These are phyloP conservation scores for Lithophane ornitopus DNA, from an alignment of 2,888 invertebrate genomes.

Conservation along the genomic window DNA sequence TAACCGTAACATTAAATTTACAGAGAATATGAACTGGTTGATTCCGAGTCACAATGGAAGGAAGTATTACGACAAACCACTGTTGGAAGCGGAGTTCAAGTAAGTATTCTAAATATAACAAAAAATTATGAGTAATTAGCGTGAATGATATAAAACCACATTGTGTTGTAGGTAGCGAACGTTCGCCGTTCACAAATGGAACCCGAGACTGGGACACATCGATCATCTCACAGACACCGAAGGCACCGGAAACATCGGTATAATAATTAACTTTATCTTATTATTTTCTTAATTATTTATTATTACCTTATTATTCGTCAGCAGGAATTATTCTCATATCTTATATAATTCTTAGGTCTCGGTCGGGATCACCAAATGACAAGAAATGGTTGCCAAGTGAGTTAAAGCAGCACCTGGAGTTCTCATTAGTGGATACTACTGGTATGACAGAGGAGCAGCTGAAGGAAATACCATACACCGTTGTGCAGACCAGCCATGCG, in stretches of 20 bases:
- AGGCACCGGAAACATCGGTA: conserved; percentile 92
- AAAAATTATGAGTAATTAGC: neutral
- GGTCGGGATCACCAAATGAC: conserved; percentile 93
- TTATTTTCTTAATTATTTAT: conserved; percentile 4
- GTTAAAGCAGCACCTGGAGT: conserved; percentile 96
- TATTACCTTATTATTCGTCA: neutral
- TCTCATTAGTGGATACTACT: conserved; percentile 96
- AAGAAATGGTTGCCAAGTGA: conserved; percentile 94
- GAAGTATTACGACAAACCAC: conserved; percentile 95
- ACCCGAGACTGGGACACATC: conserved; percentile 88
- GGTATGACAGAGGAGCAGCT: conserved; percentile 97
- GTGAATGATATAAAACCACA: conserved; percentile 19
- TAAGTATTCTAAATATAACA: conserved; percentile 66
- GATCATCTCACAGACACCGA: conserved; percentile 91
- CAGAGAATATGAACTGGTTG: conserved; percentile 94
- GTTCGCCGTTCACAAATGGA: conserved; percentile 91
- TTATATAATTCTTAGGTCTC: conserved; percentile 76
- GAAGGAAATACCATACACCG: conserved; percentile 96
- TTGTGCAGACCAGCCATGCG: conserved; percentile 94
- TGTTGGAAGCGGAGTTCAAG: conserved; percentile 88
- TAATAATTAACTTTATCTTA: conserved; percentile 32
- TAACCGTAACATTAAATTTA: conserved; percentile 51
- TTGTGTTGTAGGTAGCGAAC: conserved; percentile 91
- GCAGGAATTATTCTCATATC: neutral
- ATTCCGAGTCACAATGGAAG: conserved; percentile 97